These are phyloP conservation scores for Synergus gifuensis DNA, from an alignment of 2,888 invertebrate genomes.

Conservation along the genomic window DNA sequence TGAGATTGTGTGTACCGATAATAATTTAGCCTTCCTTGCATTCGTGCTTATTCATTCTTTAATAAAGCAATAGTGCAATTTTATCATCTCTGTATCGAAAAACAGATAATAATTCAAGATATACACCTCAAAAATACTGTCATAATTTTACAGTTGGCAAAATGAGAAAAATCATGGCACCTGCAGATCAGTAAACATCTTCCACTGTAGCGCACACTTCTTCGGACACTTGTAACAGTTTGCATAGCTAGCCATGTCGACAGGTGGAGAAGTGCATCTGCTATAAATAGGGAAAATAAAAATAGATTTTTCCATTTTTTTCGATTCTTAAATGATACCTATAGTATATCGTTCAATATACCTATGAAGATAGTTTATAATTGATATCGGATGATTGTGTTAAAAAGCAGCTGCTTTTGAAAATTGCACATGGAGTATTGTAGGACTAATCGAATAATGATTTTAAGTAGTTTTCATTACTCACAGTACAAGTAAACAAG, in stretches of 20 bases:
- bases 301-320: slow-evolving; percentile 26
- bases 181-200: slow-evolving; percentile 30
- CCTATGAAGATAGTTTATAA: slow-evolving; percentile 17
- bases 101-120: not conserved
- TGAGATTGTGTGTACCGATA: not conserved
- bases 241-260: slow-evolving; percentile 22
- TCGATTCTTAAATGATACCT: not conserved
- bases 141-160: slow-evolving; percentile 11
- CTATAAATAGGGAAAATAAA: slow-evolving; percentile 27
- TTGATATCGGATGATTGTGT: not conserved
- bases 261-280: slow-evolving; percentile 37
- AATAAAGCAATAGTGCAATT: not conserved
- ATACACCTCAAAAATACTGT: slow-evolving; percentile 1
- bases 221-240: slow-evolving; percentile 28
- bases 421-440: not conserved
- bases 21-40: not conserved
- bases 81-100: not conserved
- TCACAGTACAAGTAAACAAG: not conserved
- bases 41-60: not conserved
- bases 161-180: slow-evolving; percentile 41
- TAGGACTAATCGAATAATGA: not conserved
- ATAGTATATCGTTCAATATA: slow-evolving; percentile 13
- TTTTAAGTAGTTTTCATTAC: not conserved
- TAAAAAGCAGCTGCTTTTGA: slow-evolving; percentile 32
- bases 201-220: slow-evolving; percentile 32